These are phyloP conservation scores for Rhea americana DNA, from an alignment of 2,113 vertebrate species.

Conservation along the genomic window DNA sequence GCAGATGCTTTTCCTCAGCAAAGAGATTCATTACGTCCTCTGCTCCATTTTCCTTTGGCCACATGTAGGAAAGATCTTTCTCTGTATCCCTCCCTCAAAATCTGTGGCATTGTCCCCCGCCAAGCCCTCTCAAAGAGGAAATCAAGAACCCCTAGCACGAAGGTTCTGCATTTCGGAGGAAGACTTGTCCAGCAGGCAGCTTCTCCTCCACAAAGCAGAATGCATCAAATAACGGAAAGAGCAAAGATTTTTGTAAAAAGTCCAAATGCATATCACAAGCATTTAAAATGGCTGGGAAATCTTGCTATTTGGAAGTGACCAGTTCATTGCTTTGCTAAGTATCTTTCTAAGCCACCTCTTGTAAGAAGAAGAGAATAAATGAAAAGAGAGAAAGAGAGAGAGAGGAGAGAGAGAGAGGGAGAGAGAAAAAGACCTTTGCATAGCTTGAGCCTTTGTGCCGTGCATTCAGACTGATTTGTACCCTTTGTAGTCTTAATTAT, in stretches of 20 bases:
- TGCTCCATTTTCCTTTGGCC: background rate
- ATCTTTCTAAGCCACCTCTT: slow-evolving; percentile 78
- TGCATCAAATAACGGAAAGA: background rate
- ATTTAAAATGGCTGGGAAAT: slow-evolving; percentile 58
- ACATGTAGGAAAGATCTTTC: background rate
- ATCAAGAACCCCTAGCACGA: background rate
- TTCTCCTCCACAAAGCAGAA: background rate
- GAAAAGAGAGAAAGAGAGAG: slow-evolving; percentile 68
- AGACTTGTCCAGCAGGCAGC: background rate
- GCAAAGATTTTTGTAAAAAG: background rate
- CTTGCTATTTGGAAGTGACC: slow-evolving; percentile 60
- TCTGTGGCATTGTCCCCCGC: background rate
- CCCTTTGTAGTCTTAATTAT: slow-evolving; percentile 99
- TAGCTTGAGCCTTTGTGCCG: slow-evolving; percentile 91
- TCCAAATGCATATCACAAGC: background rate
- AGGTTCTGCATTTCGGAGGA: background rate
- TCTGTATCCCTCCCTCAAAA: background rate
- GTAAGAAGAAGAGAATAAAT: slow-evolving; percentile 79
- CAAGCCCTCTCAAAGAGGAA: background rate
- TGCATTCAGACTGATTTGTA: slow-evolving; percentile 98
- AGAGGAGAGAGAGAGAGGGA: slow-evolving; percentile 60
- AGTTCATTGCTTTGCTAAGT: slow-evolving; percentile 70
- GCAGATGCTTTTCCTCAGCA: background rate
- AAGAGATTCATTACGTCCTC: accelerated
- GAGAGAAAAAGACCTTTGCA: slow-evolving; percentile 82